A percentile compares a stretch with the other conserved stretches of the same genome.
Evolutionary conservation across 2,113 vertebrate species (phyloP).

Genomic region (Labrus mixtus): DNA sequence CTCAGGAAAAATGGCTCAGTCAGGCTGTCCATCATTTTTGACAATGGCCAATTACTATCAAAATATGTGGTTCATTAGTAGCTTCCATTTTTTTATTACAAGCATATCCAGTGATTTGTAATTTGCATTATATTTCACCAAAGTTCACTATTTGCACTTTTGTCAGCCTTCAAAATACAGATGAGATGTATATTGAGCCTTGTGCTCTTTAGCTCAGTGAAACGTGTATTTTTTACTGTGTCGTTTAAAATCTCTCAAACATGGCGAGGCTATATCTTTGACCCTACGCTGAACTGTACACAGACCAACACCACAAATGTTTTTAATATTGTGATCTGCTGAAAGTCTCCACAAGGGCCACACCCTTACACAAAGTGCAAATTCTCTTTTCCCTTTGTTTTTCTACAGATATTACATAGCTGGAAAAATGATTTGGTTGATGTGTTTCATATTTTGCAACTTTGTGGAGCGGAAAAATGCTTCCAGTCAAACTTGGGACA

Average conservation of each 20-base stretch:
- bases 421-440: too few species aligned
- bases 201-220: background rate
- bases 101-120: background rate
- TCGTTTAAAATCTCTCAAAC: background rate
- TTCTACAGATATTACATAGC: too few species aligned
- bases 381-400: background rate
- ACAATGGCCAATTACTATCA: background rate
- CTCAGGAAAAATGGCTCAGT: background rate
- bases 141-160: background rate
- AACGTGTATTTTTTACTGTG: background rate
- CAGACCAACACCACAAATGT: background rate
- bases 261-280: background rate
- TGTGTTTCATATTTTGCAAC: too few species aligned
- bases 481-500: too few species aligned
- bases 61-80: background rate
- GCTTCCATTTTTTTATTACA: background rate
- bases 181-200: background rate
- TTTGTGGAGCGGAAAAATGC: too few species aligned
- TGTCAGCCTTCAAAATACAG: background rate
- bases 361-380: conserved; percentile 4
- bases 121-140: background rate
- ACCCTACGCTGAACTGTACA: background rate
- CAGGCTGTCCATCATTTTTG: background rate
- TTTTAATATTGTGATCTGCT: background rate
- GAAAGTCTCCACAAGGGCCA: background rate